phyloP scores from a whole-genome alignment of 2,888 invertebrate species.

The Aleiodes alternator region DNA sequence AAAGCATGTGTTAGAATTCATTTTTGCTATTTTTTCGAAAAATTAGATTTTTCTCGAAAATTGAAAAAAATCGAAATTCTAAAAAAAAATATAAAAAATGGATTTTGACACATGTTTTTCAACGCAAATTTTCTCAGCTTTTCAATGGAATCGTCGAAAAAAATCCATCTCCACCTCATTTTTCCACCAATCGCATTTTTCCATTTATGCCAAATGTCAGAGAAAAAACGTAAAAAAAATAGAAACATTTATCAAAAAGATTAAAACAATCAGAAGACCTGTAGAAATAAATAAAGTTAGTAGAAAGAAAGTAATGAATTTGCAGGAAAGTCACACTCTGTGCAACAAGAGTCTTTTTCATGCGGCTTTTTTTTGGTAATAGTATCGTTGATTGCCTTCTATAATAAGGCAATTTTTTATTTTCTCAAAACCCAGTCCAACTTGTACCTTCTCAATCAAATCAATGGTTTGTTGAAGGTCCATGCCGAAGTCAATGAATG shows the following conservation, averaged over 20 bases:
- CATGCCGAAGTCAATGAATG: slow-evolving; percentile 88
- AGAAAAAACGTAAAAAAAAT: slow-evolving; percentile 10
- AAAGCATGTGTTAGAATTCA: too few relatives aligned
- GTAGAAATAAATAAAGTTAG: slow-evolving; percentile 30
- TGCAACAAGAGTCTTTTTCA: slow-evolving; percentile 55
- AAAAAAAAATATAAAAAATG: too few relatives aligned
- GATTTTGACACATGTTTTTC: not conserved
- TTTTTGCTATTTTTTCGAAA: too few relatives aligned
- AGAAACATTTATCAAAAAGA: slow-evolving; percentile 7
- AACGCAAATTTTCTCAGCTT: not conserved
- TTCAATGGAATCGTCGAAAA: not conserved
- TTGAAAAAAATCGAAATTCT: too few relatives aligned
- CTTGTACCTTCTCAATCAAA: slow-evolving; percentile 84
- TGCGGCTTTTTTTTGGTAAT: slow-evolving; percentile 51
- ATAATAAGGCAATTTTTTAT: slow-evolving; percentile 47
- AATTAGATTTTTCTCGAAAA: too few relatives aligned
- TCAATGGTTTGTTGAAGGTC: slow-evolving; percentile 90
- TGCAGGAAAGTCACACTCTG: slow-evolving; percentile 32
- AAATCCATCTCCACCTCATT: not conserved
- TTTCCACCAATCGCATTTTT: not conserved
- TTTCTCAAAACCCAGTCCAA: slow-evolving; percentile 46
- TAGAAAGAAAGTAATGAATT: slow-evolving; percentile 10
- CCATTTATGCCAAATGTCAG: not conserved
- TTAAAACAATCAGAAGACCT: slow-evolving; percentile 20
- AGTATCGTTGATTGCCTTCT: slow-evolving; percentile 50